phyloP scores from a whole-genome alignment of 2,113 vertebrate species.

The Phrynosoma platyrhinos region DNA sequence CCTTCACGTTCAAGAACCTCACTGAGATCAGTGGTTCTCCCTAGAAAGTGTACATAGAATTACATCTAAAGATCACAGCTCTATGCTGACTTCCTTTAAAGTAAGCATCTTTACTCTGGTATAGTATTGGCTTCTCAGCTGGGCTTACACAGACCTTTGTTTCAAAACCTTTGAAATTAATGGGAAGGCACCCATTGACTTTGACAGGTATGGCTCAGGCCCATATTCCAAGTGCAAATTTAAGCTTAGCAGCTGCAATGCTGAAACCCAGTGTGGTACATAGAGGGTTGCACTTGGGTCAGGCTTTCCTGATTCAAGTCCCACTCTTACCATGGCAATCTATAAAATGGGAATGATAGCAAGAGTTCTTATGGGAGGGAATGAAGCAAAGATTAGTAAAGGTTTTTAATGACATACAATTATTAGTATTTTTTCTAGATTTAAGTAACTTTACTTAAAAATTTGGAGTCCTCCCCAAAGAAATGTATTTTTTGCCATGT shows the following conservation, averaged over 20 bases:
- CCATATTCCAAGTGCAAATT: slow-evolving; percentile 41
- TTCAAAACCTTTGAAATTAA: slow-evolving; percentile 42
- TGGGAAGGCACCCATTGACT: slow-evolving; percentile 15
- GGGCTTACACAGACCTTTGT: neutral
- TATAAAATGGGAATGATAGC: neutral
- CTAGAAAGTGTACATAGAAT: neutral
- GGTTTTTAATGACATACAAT: neutral
- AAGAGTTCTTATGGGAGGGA: neutral
- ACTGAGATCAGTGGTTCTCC: neutral
- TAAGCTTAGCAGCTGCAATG: slow-evolving; percentile 15
- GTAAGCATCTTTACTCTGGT: too few species aligned
- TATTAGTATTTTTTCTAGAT: neutral
- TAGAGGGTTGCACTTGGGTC: neutral
- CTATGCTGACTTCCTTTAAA: neutral
- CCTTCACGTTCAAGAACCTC: neutral
- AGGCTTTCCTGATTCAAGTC: neutral
- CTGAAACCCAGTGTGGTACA: neutral
- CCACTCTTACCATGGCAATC: neutral
- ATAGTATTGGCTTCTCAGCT: neutral
- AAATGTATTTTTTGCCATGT: slow-evolving; percentile 73
- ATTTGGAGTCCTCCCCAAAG: slow-evolving; percentile 63
- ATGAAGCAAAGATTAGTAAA: neutral
- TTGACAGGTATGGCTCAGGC: slow-evolving; percentile 30
- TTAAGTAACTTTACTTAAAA: neutral
- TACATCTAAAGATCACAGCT: neutral